Base-by-base conservation (phyloP, 1,140 invertebrate genomes). In the Zaprionus davidi region DNA sequence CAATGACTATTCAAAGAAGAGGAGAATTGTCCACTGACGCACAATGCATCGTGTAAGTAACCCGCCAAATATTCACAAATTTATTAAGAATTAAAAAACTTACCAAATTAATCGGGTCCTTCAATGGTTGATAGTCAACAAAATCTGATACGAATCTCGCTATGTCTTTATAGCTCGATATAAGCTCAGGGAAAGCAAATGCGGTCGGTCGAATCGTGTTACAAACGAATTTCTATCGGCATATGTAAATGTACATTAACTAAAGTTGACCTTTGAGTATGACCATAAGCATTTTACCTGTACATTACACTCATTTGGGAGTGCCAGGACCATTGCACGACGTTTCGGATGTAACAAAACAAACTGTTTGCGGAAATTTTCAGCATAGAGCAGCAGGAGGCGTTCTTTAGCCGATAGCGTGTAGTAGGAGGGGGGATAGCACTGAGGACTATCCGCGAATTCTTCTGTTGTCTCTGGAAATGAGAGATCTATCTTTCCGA, bases 321-420 rank as follows among this genome's bases (percentile, higher is more conserved):
- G 95, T 24, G 95, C 96, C 15, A 98, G 91, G 31, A 98, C 93
- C 46, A 98, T 86, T 11, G 96, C 96, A 77, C 95, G 96, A 68
- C 96, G 94, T 58, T 95, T 92, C 2, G 95, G 94, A 91, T 95
- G 96, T 22, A 93, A 93, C 6, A 81, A 59, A 2, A 77, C 71
- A 93, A 96, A 97, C 80, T 98, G 97, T 72, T 95, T 94, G 55
- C 97, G 94, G 92, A 98, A 98, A 92, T 98, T 98, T 92, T 97
- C 96, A 1, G 96, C 95, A 79, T 96, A 96, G 49, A 96, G 94
- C 7, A 97, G 82, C 6, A 98, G 90, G 6, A 97, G 83, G 57
- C 96, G 96, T 92, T 98, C 98, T 90, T 97, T 97, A 17, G 95
- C 93, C 9, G 93, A 95, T 79, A 97, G 96, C 44, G 94, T 95